Evolutionary conservation across 2,888 invertebrate species (phyloP).

Genomic region (Cyaniris semiargus): DNA sequence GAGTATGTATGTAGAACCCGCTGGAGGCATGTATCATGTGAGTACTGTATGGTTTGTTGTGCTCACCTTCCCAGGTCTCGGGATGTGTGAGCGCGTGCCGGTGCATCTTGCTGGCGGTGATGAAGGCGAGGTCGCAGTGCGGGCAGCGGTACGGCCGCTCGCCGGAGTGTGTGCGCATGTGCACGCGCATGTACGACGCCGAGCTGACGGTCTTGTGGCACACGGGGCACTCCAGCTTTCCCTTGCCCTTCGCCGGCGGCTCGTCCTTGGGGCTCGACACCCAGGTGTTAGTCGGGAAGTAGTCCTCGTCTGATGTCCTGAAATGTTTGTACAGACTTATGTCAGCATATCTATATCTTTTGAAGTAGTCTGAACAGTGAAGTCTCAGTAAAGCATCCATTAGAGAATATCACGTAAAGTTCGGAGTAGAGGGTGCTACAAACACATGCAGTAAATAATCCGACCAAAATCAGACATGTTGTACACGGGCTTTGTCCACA

Average conservation of each 20-base stretch:
- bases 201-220: slow-evolving; percentile 63
- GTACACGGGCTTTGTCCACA: too few species aligned
- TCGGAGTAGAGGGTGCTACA: too few species aligned
- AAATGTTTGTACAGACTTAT: not conserved
- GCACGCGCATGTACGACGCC: slow-evolving; percentile 60
- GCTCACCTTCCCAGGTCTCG: slow-evolving; percentile 52
- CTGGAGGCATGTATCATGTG: too few species aligned
- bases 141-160: slow-evolving; percentile 67
- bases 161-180: slow-evolving; percentile 68
- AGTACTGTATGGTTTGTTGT: not conserved
- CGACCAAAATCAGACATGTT: too few species aligned
- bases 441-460: too few species aligned
- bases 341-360: too few species aligned
- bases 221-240: slow-evolving; percentile 50
- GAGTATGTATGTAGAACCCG: too few species aligned
- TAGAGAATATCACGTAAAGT: too few species aligned
- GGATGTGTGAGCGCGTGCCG: slow-evolving; percentile 65
- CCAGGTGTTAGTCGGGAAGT: slow-evolving; percentile 70
- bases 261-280: slow-evolving; percentile 49
- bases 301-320: slow-evolving; percentile 64
- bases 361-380: too few species aligned
- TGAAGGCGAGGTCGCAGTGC: slow-evolving; percentile 61
- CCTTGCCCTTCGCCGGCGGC: slow-evolving; percentile 36
- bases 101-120: slow-evolving; percentile 71
- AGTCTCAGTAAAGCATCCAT: too few species aligned